Evolutionary conservation across 2,113 vertebrate species (phyloP).

Genomic region (Macrotus californicus): DNA sequence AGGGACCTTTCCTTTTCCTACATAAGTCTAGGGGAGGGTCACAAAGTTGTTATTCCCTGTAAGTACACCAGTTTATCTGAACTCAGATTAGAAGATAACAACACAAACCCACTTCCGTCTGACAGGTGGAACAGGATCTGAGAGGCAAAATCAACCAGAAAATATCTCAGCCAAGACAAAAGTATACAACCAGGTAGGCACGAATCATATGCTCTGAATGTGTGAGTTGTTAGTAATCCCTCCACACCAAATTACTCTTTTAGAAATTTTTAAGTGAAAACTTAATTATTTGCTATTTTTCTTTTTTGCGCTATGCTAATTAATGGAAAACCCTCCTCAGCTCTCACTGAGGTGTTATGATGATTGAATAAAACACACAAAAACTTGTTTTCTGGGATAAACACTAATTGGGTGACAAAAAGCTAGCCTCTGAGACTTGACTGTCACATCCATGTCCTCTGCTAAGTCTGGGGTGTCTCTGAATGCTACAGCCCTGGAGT

Average conservation of each 20-base stretch:
- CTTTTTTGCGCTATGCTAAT: not conserved
- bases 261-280: not conserved
- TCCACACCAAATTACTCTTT: not conserved
- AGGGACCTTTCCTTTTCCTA: not conserved
- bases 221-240: not conserved
- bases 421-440: not conserved
- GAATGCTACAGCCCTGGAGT: not conserved
- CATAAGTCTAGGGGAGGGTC: constrained; percentile 3
- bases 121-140: not conserved
- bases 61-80: constrained; percentile 7
- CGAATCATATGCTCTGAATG: not conserved
- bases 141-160: not conserved
- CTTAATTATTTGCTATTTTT: not conserved
- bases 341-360: not conserved
- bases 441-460: not conserved
- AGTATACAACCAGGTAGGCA: not conserved
- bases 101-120: constrained; percentile 8
- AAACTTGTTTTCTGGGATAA: not conserved
- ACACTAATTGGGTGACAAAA: not conserved
- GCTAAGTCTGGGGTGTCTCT: not conserved
- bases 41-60: not conserved
- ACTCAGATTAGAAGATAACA: constrained; percentile 40
- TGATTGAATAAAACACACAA: not conserved
- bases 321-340: not conserved
- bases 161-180: not conserved